Evolutionary conservation across 2,113 vertebrate genomes (phyloP), one percentile per base, ranked within the genome.

Genomic region (Amblyopsis rosae): DNA sequence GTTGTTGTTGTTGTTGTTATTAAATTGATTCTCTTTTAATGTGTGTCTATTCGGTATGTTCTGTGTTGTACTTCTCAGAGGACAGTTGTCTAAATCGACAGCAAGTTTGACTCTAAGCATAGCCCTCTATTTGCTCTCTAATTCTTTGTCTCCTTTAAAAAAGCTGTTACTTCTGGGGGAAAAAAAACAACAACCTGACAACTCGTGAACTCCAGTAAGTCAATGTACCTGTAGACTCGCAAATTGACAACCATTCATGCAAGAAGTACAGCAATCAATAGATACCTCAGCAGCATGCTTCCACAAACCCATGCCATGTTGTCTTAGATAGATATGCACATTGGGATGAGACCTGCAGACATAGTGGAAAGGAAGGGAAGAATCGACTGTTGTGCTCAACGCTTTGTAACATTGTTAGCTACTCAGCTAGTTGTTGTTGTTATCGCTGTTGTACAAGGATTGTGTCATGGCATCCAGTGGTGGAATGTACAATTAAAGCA

Each of bases 221-320:
- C 89, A 19, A 92, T 90, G 84, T 68, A 75, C 69, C 26, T 82
- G 60, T 72, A 11, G 56, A 58, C 17, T 9, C 11, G 3, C 61
- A 77, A 66, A 75, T 76, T 76, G 71, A 77, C 68, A 88, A 73
- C 59, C 91, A 75, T 86, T 89, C 88, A 90, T 87, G 90, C 89
- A 91, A 82, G 84, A 87, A 59, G 72, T 63, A 58, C 65, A 81
- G 76, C 68, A 88, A 92, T 91, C 92, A 92, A 93, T 92, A 91
- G 82, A 89, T 85, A 86, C 81, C 70, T 83, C 62, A 58, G 55
- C 82, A 84, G 70, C 86, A 87, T 85, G 87, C 83, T 82, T 53
- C 70, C 74, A 73, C 81, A 76, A 72, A 82, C 69, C 63, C 80
- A 72, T 65, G 59, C 63, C 75, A 19, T 87, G 87, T 88, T 73